Percentiles rank a stretch among this genome's conserved stretches.
Evolutionary conservation across 1,140 invertebrate species (phyloP).

Genomic region (Oppia nitens): DNA sequence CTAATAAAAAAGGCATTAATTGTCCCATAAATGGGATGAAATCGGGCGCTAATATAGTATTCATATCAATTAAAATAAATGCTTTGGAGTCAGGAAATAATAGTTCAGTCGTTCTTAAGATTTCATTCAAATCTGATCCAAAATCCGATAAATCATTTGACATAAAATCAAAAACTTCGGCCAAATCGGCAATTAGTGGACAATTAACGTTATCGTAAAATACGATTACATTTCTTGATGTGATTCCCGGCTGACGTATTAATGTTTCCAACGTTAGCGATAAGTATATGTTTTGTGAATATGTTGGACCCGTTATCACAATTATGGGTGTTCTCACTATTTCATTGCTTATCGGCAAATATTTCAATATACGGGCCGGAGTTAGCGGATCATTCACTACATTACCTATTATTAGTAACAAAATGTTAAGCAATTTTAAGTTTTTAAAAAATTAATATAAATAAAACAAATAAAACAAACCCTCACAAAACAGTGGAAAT

Average conservation of each 20-base stretch:
- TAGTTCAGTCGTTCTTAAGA: conserved; percentile 24
- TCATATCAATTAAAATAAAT: conserved; percentile 34
- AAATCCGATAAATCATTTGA: conserved; percentile 21
- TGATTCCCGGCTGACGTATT: conserved; percentile 34
- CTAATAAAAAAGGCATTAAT: conserved; percentile 26
- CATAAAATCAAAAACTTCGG: conserved; percentile 27
- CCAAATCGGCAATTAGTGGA: conserved; percentile 17
- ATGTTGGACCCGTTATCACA: conserved; percentile 29
- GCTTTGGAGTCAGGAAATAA: conserved; percentile 27
- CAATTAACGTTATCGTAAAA: conserved; percentile 19
- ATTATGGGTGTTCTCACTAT: conserved; percentile 33
- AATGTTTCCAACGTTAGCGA: conserved; percentile 33
- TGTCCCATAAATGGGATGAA: conserved; percentile 34
- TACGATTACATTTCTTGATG: conserved; percentile 25
- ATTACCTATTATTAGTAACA: conserved; percentile 21
- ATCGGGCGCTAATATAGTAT: conserved; percentile 33
- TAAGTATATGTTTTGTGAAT: conserved; percentile 22
- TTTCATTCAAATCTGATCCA: conserved; percentile 26
- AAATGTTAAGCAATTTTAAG: no score
- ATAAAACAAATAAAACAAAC: conserved; percentile 20
- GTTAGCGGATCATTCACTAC: conserved; percentile 31
- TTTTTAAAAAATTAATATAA: not conserved
- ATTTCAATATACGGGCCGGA: conserved; percentile 30
- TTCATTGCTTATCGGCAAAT: conserved; percentile 28
- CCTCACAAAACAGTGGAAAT: conserved; percentile 33